Evolutionary conservation across 2,888 invertebrate genomes (phyloP).

Genomic region (Scaptodrosophila latifasciaeformis): DNA sequence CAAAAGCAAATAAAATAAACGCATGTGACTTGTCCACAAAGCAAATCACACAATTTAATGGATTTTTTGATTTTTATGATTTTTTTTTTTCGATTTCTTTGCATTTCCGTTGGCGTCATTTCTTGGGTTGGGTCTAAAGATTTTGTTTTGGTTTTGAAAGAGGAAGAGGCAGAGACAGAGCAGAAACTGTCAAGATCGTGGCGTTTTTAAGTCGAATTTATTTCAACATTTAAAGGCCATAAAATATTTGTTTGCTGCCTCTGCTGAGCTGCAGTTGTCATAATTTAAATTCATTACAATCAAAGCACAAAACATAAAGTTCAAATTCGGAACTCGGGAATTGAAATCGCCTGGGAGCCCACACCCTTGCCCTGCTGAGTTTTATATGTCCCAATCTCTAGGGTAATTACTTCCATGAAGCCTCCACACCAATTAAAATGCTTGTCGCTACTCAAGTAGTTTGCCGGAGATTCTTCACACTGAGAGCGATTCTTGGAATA

Average conservation of each 20-base stretch:
- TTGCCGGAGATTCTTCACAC: slow-evolving; percentile 15
- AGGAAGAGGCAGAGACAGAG: too few species aligned
- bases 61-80: slow-evolving; percentile 9
- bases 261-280: slow-evolving; percentile 47
- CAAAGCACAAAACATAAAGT: not conserved
- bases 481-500: slow-evolving; percentile 28
- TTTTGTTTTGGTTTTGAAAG: not conserved
- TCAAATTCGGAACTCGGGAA: too few species aligned
- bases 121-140: not conserved
- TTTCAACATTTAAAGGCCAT: slow-evolving; percentile 54
- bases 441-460: slow-evolving; percentile 59
- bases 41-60: slow-evolving; percentile 66
- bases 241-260: slow-evolving; percentile 46
- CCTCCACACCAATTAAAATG: slow-evolving; percentile 49
- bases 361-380: not conserved
- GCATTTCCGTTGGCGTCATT: slow-evolving; percentile 49
- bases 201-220: slow-evolving; percentile 55
- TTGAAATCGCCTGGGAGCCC: too few species aligned
- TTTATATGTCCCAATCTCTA: slow-evolving; percentile 16
- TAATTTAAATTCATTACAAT: slow-evolving; percentile 63
- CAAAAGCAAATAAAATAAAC: slow-evolving; percentile 16
- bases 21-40: slow-evolving; percentile 59
- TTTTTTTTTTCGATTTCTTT: slow-evolving; percentile 29
- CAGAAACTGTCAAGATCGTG: not conserved
- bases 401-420: slow-evolving; percentile 54